Conservation (phyloP, 1,140 invertebrate species). For the Atta colombica region DNA sequence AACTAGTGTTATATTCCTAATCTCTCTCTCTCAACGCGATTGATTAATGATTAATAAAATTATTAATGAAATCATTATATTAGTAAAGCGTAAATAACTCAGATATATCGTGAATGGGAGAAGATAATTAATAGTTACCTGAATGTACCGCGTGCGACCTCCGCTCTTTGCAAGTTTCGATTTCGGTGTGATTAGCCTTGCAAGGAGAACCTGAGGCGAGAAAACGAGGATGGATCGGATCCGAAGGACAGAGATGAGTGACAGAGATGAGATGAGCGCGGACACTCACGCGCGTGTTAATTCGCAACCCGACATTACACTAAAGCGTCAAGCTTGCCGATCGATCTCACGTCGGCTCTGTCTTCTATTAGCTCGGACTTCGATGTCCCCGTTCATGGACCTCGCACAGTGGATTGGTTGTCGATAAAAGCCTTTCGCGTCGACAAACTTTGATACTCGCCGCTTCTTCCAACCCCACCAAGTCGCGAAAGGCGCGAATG, state of each 20-base stretch:
- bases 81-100: background rate
- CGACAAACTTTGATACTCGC: constrained; percentile 41
- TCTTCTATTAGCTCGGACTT: constrained; percentile 30
- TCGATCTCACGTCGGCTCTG: constrained; percentile 33
- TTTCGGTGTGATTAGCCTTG: too few species aligned
- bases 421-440: constrained; percentile 49
- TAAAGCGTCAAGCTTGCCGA: constrained; percentile 6
- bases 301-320: constrained; percentile 33
- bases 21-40: background rate
- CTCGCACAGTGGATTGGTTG: constrained; percentile 57
- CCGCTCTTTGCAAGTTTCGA: background rate
- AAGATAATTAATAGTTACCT: background rate
- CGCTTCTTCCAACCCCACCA: background rate
- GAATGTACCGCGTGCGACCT: background rate
- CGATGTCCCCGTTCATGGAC: constrained; percentile 5
- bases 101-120: background rate
- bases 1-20: too few species aligned
- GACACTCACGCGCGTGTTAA: constrained; percentile 33
- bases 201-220: background rate
- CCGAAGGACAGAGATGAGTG: background rate
- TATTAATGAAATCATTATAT: background rate
- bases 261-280: background rate
- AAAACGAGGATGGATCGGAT: background rate
- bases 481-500: constrained; percentile 1
- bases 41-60: background rate